phyloP scores from a whole-genome alignment of 2,888 invertebrate species.

The Apodemia mormo region DNA sequence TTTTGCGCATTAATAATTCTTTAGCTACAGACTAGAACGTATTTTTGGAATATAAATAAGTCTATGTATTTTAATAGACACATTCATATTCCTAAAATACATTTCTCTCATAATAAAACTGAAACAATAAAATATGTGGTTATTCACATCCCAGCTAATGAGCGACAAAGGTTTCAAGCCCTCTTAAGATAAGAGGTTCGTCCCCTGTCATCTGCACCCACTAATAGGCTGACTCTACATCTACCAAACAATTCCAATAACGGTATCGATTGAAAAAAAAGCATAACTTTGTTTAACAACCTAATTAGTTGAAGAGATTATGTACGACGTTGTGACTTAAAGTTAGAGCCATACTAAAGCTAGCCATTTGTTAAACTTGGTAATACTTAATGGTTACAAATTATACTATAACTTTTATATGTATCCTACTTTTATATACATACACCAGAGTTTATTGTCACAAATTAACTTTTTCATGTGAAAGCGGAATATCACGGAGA shows the following conservation, averaged over 20 bases:
- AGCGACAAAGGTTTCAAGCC: conserved; percentile 39
- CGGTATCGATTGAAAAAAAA: conserved; percentile 33
- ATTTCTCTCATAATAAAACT: conserved; percentile 24
- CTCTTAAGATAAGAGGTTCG: conserved; percentile 37
- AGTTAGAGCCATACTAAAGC: neutral
- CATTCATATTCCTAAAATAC: neutral
- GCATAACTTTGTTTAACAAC: neutral
- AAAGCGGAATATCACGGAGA: no score
- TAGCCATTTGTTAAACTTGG: neutral
- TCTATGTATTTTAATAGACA: neutral
- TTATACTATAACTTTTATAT: neutral
- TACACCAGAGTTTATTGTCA: neutral
- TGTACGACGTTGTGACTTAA: neutral
- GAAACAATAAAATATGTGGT: conserved; percentile 28
- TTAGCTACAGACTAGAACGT: no score
- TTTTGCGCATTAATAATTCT: no score
- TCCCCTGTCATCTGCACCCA: conserved; percentile 35
- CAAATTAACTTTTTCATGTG: no score
- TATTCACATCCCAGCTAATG: conserved; percentile 38
- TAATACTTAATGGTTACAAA: neutral
- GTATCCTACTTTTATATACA: neutral
- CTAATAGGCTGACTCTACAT: conserved; percentile 41
- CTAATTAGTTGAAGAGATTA: conserved; percentile 5
- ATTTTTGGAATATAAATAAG: no score
- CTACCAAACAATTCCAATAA: conserved; percentile 37